Evolutionary conservation across 2,113 vertebrate species (phyloP).

Genomic region (Neogale vison): DNA sequence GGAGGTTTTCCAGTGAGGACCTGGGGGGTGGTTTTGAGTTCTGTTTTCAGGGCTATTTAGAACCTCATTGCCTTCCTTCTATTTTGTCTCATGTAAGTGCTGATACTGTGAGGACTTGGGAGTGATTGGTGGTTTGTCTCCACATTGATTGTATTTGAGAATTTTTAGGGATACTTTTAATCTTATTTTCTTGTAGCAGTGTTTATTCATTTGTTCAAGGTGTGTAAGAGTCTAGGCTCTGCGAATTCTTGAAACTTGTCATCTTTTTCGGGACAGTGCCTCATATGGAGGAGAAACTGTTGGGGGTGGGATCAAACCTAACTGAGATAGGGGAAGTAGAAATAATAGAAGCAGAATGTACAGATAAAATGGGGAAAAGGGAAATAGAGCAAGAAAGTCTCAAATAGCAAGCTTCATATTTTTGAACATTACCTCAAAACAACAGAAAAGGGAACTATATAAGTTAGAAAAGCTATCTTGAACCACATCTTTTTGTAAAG

Average conservation of each 20-base stretch:
- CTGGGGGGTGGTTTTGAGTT: not conserved
- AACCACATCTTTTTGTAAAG: not conserved
- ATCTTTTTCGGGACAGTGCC: not conserved
- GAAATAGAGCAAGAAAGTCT: not conserved
- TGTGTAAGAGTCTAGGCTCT: not conserved
- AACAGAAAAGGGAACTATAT: not conserved
- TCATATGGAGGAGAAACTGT: not conserved
- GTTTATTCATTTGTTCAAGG: not conserved
- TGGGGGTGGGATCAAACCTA: not conserved
- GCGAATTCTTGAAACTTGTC: not conserved
- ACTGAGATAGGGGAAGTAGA: not conserved
- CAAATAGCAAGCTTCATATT: not conserved
- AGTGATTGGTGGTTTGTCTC: not conserved
- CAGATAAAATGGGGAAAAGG: not conserved
- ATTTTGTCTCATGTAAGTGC: not conserved
- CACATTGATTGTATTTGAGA: not conserved
- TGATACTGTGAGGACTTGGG: not conserved
- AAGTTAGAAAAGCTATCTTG: not conserved
- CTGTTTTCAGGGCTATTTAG: not conserved
- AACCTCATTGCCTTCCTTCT: not conserved
- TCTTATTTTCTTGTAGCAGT: not conserved
- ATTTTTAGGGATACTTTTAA: not conserved
- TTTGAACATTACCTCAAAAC: not conserved
- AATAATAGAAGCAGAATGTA: not conserved
- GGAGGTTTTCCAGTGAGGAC: not conserved